A percentile compares a stretch with the other conserved stretches of the same genome.
Conservation (phyloP, 2,888 invertebrate genomes). For the Cheilosia vernalis region DNA sequence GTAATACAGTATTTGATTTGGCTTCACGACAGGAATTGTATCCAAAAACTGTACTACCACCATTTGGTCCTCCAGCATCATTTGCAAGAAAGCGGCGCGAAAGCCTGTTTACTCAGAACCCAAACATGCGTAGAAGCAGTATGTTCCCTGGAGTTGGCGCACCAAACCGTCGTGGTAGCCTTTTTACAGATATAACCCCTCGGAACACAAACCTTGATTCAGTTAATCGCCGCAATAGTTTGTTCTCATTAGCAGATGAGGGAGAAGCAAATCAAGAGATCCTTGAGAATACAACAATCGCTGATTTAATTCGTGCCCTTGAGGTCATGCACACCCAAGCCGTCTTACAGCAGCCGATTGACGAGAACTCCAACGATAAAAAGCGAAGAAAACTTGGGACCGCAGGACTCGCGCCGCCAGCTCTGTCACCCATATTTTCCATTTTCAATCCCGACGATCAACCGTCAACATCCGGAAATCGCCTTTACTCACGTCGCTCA, state of each 20-base stretch:
- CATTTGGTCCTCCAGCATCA: constrained; percentile 49
- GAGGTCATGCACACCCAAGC: constrained; percentile 87
- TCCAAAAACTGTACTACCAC: constrained; percentile 76
- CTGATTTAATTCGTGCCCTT: constrained; percentile 91
- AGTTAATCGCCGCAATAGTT: constrained; percentile 78
- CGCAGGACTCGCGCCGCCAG: constrained; percentile 83
- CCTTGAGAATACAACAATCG: constrained; percentile 92
- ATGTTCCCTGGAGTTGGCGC: constrained; percentile 78
- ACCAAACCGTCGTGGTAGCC: constrained; percentile 80
- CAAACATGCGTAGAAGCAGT: constrained; percentile 79
- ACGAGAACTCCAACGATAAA: constrained; percentile 27
- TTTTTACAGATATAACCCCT: constrained; percentile 77
- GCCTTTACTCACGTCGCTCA: constrained; percentile 80
- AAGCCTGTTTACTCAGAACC: constrained; percentile 81
- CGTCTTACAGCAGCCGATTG: constrained; percentile 77
- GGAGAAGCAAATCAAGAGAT: constrained; percentile 83
- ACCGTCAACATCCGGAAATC: constrained; percentile 79
- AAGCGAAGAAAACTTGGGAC: constrained; percentile 84
- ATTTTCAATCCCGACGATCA: constrained; percentile 83
- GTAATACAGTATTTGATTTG: constrained; percentile 33
- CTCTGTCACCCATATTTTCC: constrained; percentile 83
- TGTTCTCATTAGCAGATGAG: constrained; percentile 81
- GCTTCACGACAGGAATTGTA: constrained; percentile 76
- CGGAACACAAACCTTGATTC: constrained; percentile 76
- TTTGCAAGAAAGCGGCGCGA: constrained; percentile 78